Conservation (phyloP, 2,888 invertebrate species). For the Drosophila eohydei region DNA sequence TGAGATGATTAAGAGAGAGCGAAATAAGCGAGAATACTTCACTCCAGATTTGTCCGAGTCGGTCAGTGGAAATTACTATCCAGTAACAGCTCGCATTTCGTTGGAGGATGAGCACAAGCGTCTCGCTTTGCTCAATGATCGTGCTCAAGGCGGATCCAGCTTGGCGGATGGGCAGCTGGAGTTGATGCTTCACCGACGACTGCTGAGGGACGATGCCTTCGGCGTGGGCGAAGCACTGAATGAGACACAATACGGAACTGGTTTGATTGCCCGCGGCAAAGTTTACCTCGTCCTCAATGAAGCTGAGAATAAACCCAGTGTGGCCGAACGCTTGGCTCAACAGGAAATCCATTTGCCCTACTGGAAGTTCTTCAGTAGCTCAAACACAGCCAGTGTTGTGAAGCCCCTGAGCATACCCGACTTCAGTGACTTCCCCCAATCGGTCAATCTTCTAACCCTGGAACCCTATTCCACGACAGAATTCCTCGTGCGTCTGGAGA, state of each 20-base stretch:
- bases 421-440: slow-evolving; percentile 86
- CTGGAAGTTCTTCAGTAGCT: slow-evolving; percentile 87
- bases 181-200: slow-evolving; percentile 93
- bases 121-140: slow-evolving; percentile 88
- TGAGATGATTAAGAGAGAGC: slow-evolving; percentile 89
- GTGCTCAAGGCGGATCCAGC: slow-evolving; percentile 93
- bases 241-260: slow-evolving; percentile 90
- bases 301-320: slow-evolving; percentile 38
- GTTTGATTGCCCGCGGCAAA: slow-evolving; percentile 89
- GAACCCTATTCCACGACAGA: slow-evolving; percentile 90
- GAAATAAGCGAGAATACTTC: slow-evolving; percentile 91
- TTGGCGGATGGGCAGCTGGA: slow-evolving; percentile 91
- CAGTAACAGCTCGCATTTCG: slow-evolving; percentile 93
- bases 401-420: slow-evolving; percentile 82
- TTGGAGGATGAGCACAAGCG: slow-evolving; percentile 87
- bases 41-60: slow-evolving; percentile 88
- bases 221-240: slow-evolving; percentile 96
- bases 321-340: slow-evolving; percentile 85
- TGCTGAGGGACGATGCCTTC: slow-evolving; percentile 94
- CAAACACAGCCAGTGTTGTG: slow-evolving; percentile 83
- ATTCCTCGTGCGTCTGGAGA: slow-evolving; percentile 91
- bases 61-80: slow-evolving; percentile 96
- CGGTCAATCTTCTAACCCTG: slow-evolving; percentile 91
- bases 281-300: slow-evolving; percentile 86
- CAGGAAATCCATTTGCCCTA: slow-evolving; percentile 87